Evolutionary conservation across 2,113 vertebrate genomes (phyloP), one percentile per base, ranked within the genome.

Genomic region (Melanocharis versteri): DNA sequence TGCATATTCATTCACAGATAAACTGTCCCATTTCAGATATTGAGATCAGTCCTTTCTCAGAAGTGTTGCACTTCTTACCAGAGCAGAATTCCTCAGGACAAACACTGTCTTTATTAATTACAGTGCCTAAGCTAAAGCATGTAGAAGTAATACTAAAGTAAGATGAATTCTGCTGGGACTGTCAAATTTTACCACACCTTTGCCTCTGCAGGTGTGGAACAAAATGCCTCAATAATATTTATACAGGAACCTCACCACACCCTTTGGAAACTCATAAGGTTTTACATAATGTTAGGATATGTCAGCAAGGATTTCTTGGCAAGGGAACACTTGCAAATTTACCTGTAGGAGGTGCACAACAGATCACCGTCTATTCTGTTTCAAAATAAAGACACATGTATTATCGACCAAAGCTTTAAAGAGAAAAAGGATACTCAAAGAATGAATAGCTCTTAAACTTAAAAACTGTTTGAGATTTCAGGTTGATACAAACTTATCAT

Each of bases 131-230:
- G 56, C 6, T 68, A 73, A 93, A 77, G 69, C 26, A 75, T 4
- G 48, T 28, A 78, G 68, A 76, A 39, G 13, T 73, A 61, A 73
- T 73, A 83, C 9, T 56, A 13, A 72, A 54, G 42, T 21, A 73
- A 50, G 58, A 94, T 42, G 68, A 89, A 89, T 17, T 81, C 56
- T 78, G 76, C 72, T 79, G 53, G 64, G 13, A 51, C 45, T 69
- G 53, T 85, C 78, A 72, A 51, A 85, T 61, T 79, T 88, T 75
- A 93, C 95, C 95, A 94, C 95, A 68, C 96, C 93, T 96, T 83
- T 81, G 28, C 61, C 80, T 95, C 86, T 62, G 47, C 89, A 96
- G 93, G 87, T 2, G 27, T 90, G 86, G 89, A 94, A 79, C 30
- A 89, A 92, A 94, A 87, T 68, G 40, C 60, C 33, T 96, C 71